These are phyloP conservation scores for Dicyrtomina minuta DNA, from an alignment of 2,888 invertebrate genomes.

Conservation along the genomic window DNA sequence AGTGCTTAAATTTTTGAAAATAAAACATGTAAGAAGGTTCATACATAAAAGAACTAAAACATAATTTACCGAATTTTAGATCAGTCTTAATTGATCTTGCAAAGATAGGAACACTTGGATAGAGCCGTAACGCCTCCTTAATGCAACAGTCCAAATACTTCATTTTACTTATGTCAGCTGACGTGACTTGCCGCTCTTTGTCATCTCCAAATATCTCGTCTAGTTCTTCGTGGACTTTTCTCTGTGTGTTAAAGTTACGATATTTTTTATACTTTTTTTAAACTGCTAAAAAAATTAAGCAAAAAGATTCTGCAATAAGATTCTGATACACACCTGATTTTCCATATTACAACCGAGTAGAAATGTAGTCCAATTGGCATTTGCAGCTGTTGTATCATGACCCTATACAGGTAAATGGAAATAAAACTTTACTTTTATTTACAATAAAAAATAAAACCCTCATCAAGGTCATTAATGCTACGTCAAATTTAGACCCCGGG, in stretches of 20 bases:
- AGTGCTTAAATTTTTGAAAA: too few relatives aligned
- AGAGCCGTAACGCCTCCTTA: conserved; percentile 56
- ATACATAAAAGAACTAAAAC: too few relatives aligned
- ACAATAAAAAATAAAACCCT: not conserved
- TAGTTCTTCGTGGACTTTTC: conserved; percentile 59
- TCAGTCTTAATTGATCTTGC: conserved; percentile 55
- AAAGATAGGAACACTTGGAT: conserved; percentile 57
- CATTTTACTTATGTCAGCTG: conserved; percentile 57
- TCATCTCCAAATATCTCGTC: conserved; percentile 58
- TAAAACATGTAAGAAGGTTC: too few relatives aligned
- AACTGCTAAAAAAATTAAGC: too few relatives aligned
- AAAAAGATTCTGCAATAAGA: too few relatives aligned
- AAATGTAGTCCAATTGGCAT: conserved; percentile 39
- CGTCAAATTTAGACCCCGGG: too few relatives aligned
- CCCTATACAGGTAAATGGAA: conserved; percentile 41
- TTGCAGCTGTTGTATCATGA: conserved; percentile 42
- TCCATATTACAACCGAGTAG: conserved; percentile 37
- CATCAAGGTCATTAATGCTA: too few relatives aligned
- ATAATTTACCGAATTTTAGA: conserved; percentile 53
- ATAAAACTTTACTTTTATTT: not conserved
- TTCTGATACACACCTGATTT: too few relatives aligned
- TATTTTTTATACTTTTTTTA: too few relatives aligned
- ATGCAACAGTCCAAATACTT: conserved; percentile 57
- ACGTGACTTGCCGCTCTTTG: conserved; percentile 57
- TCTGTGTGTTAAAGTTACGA: not conserved